A percentile compares a stretch with the other conserved stretches of the same genome.
phyloP scores from a whole-genome alignment of 2,113 vertebrate species.

The Hiodon tergisus region DNA sequence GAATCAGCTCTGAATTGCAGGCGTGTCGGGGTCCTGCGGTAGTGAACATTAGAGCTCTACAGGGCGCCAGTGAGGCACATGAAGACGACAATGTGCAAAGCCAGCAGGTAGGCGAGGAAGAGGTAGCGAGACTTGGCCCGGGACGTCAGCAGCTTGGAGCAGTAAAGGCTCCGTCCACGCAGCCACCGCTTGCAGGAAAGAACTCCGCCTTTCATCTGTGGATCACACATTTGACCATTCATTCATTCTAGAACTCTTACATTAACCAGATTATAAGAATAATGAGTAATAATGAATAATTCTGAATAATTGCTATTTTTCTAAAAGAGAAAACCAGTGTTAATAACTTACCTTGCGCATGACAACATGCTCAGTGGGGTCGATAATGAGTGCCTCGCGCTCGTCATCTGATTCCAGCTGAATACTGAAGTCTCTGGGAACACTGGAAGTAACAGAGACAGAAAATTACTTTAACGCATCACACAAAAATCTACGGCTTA shows the following conservation, averaged over 20 bases:
- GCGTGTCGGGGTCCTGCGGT: too few species aligned
- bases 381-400: slow-evolving; percentile 73
- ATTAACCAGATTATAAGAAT: too few species aligned
- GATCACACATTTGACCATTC: too few species aligned
- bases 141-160: slow-evolving; percentile 73
- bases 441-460: slow-evolving; percentile 25
- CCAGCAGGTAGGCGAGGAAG: slow-evolving; percentile 74
- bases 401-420: slow-evolving; percentile 79
- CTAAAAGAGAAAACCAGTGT: slow-evolving; percentile 51
- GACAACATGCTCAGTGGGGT: slow-evolving; percentile 68
- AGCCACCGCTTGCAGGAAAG: slow-evolving; percentile 71
- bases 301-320: slow-evolving; percentile 35
- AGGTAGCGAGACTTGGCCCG: slow-evolving; percentile 74
- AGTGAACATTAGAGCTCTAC: slow-evolving; percentile 44
- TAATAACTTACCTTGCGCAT: slow-evolving; percentile 64
- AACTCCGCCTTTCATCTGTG: slow-evolving; percentile 72
- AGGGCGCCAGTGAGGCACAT: slow-evolving; percentile 74
- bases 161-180: slow-evolving; percentile 76
- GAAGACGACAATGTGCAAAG: slow-evolving; percentile 68
- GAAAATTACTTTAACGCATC: slow-evolving; percentile 11
- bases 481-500: background rate
- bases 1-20: too few species aligned
- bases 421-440: slow-evolving; percentile 65
- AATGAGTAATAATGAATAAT: too few species aligned
- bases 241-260: too few species aligned